These are phyloP conservation scores for Heteropelma amictum DNA, from an alignment of 2,888 invertebrate species.

Conservation along the genomic window DNA sequence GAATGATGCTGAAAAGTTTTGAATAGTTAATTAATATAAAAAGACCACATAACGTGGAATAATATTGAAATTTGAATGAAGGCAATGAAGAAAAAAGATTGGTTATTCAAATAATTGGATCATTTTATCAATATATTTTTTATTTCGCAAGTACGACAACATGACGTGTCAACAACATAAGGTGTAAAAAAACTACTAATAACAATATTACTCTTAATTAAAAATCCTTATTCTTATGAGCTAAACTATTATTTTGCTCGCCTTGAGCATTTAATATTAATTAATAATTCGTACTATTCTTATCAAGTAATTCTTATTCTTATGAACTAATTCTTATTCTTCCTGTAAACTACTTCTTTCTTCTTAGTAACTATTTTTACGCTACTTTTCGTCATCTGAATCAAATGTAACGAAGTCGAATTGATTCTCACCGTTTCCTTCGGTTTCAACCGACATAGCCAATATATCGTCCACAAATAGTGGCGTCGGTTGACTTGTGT, in stretches of 20 bases:
- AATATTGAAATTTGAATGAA: no score
- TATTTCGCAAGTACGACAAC: no score
- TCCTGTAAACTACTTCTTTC: neutral
- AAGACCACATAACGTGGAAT: no score
- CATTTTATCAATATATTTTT: no score
- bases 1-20: neutral
- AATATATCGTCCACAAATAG: conserved; percentile 6
- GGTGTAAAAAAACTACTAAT: neutral
- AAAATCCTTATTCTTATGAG: neutral
- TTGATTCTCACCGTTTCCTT: neutral
- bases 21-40: no score
- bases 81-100: no score
- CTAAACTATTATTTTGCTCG: no score
- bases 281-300: neutral
- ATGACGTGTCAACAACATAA: neutral
- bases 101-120: no score
- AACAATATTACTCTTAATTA: neutral
- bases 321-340: no score
- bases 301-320: no score
- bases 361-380: neutral
- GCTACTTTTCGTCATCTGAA: neutral
- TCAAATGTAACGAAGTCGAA: neutral
- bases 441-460: neutral
- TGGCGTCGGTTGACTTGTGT: neutral
- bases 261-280: neutral